Evolutionary conservation across 2,888 invertebrate genomes (phyloP).

Genomic region (Andrena haemorrhoa): DNA sequence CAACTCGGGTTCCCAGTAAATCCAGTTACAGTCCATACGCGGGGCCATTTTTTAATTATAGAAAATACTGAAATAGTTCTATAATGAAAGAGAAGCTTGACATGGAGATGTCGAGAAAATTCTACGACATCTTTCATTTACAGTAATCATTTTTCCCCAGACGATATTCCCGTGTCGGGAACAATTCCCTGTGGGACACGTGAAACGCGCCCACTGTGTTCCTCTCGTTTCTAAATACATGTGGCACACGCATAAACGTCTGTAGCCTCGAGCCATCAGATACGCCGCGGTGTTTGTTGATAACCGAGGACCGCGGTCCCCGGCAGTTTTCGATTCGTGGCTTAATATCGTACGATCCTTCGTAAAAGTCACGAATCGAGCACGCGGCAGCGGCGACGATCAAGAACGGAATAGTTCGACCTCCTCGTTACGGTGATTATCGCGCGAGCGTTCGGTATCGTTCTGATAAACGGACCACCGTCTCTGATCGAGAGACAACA

Average conservation of each 20-base stretch:
- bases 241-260: neutral
- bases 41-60: too few relatives aligned
- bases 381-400: conserved; percentile 37
- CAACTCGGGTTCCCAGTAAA: too few relatives aligned
- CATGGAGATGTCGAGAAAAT: too few relatives aligned
- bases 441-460: neutral
- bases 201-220: too few relatives aligned
- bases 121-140: too few relatives aligned
- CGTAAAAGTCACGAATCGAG: conserved; percentile 43
- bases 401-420: conserved; percentile 19
- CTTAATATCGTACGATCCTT: conserved; percentile 38
- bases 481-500: neutral
- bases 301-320: conserved; percentile 12
- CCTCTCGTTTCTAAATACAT: neutral
- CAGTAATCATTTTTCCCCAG: too few relatives aligned
- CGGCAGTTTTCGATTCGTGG: conserved; percentile 29
- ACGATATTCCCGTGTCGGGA: too few relatives aligned
- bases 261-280: neutral
- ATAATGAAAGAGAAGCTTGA: too few relatives aligned
- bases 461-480: conserved; percentile 20
- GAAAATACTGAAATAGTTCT: too few relatives aligned
- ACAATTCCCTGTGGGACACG: too few relatives aligned
- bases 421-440: conserved; percentile 12
- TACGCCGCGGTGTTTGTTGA: conserved; percentile 18
- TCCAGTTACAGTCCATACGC: too few relatives aligned